A percentile compares a stretch with the other conserved stretches of the same genome.
Conservation (phyloP, 2,113 vertebrate genomes). For the Psittacus erithacus region DNA sequence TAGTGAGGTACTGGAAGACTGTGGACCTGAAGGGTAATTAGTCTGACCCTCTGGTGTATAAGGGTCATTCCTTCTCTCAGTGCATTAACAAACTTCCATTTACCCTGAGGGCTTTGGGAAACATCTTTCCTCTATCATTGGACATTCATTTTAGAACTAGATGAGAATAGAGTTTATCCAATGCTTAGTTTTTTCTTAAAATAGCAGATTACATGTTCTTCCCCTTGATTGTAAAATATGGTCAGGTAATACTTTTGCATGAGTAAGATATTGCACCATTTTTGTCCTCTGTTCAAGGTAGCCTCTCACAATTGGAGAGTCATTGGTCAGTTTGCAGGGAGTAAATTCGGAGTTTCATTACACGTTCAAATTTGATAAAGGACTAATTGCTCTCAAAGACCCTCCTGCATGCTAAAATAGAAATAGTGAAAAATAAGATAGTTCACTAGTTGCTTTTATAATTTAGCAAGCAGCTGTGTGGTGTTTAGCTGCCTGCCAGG, state of each 20-base stretch:
- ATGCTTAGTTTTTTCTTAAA: neutral
- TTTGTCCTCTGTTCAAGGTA: neutral
- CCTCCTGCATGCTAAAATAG: neutral
- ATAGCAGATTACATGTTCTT: neutral
- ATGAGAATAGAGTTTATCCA: neutral
- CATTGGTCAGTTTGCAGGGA: neutral
- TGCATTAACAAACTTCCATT: neutral
- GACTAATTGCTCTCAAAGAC: neutral
- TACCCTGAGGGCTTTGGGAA: neutral
- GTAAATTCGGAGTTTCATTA: neutral
- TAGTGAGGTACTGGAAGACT: neutral
- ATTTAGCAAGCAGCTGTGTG: neutral
- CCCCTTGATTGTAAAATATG: neutral
- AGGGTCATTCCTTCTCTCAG: neutral
- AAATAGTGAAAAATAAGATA: neutral
- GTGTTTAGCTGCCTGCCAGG: neutral
- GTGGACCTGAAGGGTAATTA: neutral
- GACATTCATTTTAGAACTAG: neutral
- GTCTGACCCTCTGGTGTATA: neutral
- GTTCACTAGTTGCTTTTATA: neutral
- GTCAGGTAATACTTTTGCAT: neutral
- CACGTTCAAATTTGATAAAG: neutral
- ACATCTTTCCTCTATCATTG: neutral
- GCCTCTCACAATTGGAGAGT: neutral
- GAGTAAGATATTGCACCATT: neutral